Percentiles rank a stretch among this genome's conserved stretches.
Evolutionary conservation across 2,888 invertebrate genomes (phyloP).

Genomic region (Coremacera marginata): DNA sequence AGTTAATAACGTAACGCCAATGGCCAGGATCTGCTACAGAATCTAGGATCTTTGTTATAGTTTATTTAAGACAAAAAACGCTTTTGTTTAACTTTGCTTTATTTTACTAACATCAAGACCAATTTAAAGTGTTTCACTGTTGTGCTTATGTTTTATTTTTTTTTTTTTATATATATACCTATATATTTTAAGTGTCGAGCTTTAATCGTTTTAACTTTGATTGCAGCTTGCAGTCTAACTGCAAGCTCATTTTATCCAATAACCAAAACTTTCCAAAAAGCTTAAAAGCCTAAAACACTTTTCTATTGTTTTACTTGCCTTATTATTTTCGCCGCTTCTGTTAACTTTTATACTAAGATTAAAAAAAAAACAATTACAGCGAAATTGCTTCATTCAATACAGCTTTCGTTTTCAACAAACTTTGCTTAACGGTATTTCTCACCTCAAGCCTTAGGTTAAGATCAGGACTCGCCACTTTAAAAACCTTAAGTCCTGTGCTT

Average conservation of each 20-base stretch:
- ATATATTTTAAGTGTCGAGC: not conserved
- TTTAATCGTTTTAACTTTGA: not conserved
- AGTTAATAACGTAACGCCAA: not conserved
- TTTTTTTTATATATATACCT: not conserved
- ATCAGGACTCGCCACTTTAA: slow-evolving; percentile 8
- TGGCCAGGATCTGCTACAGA: slow-evolving; percentile 23
- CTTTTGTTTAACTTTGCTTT: not conserved
- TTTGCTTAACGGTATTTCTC: not conserved
- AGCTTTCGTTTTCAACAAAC: slow-evolving; percentile 45
- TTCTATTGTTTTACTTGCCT: not conserved
- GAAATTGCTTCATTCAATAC: slow-evolving; percentile 1
- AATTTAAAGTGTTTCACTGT: not conserved
- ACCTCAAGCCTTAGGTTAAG: not conserved
- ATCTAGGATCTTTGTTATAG: not conserved
- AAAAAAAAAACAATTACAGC: not conserved
- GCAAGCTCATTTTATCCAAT: not conserved
- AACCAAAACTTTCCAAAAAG: not conserved
- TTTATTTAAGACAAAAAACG: not conserved
- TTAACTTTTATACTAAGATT: not conserved
- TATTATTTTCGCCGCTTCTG: slow-evolving; percentile 16
- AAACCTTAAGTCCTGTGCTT: not conserved
- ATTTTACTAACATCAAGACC: slow-evolving; percentile 7
- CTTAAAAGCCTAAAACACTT: slow-evolving; percentile 2
- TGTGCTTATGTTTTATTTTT: not conserved
- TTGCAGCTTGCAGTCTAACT: not conserved